Evolutionary conservation across 2,113 vertebrate genomes (phyloP), one percentile per base, ranked within the genome.

Genomic region (Erpornis zantholeuca): DNA sequence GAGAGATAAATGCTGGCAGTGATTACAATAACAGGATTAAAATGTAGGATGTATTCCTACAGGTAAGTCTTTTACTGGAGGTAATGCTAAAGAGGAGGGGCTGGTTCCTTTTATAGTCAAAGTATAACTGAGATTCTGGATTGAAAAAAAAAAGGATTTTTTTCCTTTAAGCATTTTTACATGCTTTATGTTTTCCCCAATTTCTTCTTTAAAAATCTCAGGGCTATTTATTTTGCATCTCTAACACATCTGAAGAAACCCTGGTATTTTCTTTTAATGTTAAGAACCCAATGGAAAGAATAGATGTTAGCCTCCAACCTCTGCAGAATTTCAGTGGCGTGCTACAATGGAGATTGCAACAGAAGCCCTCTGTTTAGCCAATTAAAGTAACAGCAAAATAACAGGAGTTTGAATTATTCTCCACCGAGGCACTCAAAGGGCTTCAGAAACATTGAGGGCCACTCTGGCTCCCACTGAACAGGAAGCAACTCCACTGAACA

Each of bases 1-100:
- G 93, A 93, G 98, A 98, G 99, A 99, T 99, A 99, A 99, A 97
- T 97, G 95, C 97, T 97, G 97, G 96, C 97, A 97, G 97, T 82
- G 98, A 98, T 98, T 98, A 98, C 97, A 98, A 75, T 97, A 97
- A 98, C 96, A 97, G 98, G 98, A 98, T 98, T 98, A 98, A 97
- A 96, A 93, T 42, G 42, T 76, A 97, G 93, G 84, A 94, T 88
- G 82, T 77, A 75, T 50, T 86, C 63, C 92, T 89, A 81, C 66
- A 97, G 97, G 95, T 97, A 90, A 93, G 36, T 82, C 81, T 92
- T 83, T 92, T 86, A 91, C 86, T 82, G 56, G 33, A 94, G 83
- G 91, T 91, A 95, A 95, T 25, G 83, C 21, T 90, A 79, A 68
- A 93, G 92, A 87, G 92, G 60, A 95, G 33, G 29, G 29, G 64